A percentile compares a stretch with the other conserved stretches of the same genome.
These are phyloP conservation scores for Kuschelorhynchus macadamiae DNA, from an alignment of 2,888 invertebrate species.

Conservation along the genomic window DNA sequence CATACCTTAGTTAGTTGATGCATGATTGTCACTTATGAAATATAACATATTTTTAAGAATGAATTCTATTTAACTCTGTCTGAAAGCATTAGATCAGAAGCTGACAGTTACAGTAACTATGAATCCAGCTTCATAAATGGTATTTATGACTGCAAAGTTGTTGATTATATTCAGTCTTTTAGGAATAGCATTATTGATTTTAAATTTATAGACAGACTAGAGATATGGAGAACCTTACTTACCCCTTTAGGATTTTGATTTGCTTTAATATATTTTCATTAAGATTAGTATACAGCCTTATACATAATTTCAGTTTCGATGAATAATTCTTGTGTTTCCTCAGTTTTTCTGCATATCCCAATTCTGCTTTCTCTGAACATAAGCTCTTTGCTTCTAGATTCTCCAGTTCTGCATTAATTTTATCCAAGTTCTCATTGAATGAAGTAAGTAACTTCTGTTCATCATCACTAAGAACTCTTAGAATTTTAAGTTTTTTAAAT, in stretches of 20 bases:
- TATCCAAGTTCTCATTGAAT: constrained; percentile 49
- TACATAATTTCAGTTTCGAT: constrained; percentile 59
- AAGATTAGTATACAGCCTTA: constrained; percentile 58
- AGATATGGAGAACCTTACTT: too few species aligned
- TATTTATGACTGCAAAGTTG: too few species aligned
- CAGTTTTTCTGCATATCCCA: constrained; percentile 54
- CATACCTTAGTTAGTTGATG: too few species aligned
- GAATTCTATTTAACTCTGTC: too few species aligned
- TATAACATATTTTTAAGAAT: too few species aligned
- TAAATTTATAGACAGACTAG: too few species aligned
- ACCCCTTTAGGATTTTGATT: constrained; percentile 58
- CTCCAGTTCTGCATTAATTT: constrained; percentile 26
- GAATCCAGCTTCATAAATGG: too few species aligned
- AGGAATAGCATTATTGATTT: too few species aligned
- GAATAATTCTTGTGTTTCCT: constrained; percentile 58
- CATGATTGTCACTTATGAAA: too few species aligned
- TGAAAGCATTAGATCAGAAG: too few species aligned
- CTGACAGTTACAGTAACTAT: too few species aligned
- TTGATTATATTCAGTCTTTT: too few species aligned
- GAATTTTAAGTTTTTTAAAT: constrained; percentile 53
- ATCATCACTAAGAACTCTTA: constrained; percentile 39
- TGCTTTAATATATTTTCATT: constrained; percentile 59
- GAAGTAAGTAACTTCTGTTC: constrained; percentile 46
- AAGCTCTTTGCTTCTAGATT: constrained; percentile 38
- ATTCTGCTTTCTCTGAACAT: constrained; percentile 11